Conservation (phyloP, 2,797 vertebrate species). For the Urosaurus nigricauda region DNA sequence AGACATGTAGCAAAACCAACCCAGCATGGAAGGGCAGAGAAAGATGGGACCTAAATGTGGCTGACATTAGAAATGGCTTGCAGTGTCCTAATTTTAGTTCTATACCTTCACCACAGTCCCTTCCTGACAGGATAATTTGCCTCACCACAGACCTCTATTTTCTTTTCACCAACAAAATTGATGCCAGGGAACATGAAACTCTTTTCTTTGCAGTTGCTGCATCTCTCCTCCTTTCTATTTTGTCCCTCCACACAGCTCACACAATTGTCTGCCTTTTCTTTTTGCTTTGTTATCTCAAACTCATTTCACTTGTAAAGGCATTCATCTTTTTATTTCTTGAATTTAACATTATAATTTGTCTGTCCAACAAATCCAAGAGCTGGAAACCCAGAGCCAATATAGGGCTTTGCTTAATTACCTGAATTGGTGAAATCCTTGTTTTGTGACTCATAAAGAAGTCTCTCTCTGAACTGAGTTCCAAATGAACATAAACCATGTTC, state of each 20-base stretch:
- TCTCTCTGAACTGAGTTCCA: neutral
- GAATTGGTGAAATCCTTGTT: neutral
- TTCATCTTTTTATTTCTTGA: neutral
- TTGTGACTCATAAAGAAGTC: neutral
- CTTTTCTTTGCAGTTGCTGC: neutral
- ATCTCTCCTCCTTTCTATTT: neutral
- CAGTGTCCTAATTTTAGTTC: neutral
- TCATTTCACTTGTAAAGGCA: constrained; percentile 7
- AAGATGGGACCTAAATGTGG: neutral
- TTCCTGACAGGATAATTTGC: neutral
- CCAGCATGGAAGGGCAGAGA: neutral
- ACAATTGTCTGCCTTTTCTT: constrained; percentile 13
- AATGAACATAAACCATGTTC: neutral
- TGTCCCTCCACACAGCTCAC: neutral
- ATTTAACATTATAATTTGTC: neutral
- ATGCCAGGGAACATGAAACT: neutral
- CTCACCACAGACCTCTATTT: accelerated
- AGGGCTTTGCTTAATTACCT: no score
- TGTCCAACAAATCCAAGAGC: neutral
- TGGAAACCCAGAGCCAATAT: neutral
- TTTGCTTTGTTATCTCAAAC: neutral
- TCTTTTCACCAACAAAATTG: neutral
- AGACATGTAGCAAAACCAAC: neutral
- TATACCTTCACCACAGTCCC: neutral
- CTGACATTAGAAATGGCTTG: neutral